Evolutionary conservation across 2,888 invertebrate genomes (phyloP), one percentile per base, ranked within the genome.

Genomic region (Lepidocyrtoides sp.): DNA sequence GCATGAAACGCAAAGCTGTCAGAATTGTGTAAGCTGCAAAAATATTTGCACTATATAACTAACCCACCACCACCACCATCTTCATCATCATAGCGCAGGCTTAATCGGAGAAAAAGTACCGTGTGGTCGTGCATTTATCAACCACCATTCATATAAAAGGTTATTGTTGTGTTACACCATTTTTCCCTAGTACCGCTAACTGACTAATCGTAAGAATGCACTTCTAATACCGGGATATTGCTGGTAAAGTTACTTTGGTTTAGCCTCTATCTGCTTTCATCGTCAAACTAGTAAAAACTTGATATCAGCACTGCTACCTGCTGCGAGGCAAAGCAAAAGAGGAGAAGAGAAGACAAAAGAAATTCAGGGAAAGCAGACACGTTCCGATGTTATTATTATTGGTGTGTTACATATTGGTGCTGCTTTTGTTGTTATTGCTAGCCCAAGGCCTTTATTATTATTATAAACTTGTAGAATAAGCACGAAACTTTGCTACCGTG

Each of bases 1-100:
- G 29, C 84, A 54, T 10, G 57, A 69, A 84, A 84, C 20, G 54
- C 51, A 51, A 51, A 48, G n/a, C 20, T 87, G 87, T 87, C 79
- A 66, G 66, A 54, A 75, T 41, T 20, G 17, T 84, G 41, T 54
- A 63, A 77, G 86, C 54, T 44, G 86, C 60, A 17, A 86, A 86
- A 60, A 77, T 63, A 86, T 86, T 86, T 54, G 54, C 54, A 60
- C 41, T 20, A 41, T 69, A 36, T n/a, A n/a, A 26, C 63, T 63
- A 63, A 63, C 26, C 29, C 63, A 63, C 29, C 63, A 69, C 1
- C 41, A 17, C 44, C 2, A 51, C 1, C 20, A 72, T 17, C 20
- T 5, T 51, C 26, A 36, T 7, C 12, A 63, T 4, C 4, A 57
- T 7, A 23, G 57, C 3, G 14, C n/a, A n/a, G n/a, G n/a, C n/a